Base-by-base conservation (phyloP, 2,113 vertebrate genomes). In the Collichthys lucidus region DNA sequence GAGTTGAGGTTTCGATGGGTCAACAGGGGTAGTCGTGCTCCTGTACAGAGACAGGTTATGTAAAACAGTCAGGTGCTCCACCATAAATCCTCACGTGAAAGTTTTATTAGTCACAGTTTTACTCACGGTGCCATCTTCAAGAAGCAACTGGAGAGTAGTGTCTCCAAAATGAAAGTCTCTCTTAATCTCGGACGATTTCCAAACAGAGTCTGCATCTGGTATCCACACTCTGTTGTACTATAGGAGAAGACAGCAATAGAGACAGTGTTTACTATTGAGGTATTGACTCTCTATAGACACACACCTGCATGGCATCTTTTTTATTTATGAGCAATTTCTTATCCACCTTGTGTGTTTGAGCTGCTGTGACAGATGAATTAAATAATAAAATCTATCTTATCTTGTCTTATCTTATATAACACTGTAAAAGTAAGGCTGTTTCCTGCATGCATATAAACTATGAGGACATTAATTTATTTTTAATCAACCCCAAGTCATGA, bases 221-320 rank as follows among this genome's bases (percentile, higher is more conserved):
- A 99, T 96, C 98, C 98, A 99, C 29, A 99, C 97, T 90, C 97
- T 95, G 89, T 99, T 99, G 93, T 96, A 99, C 98, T 99, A 59
- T 20, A 2, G 44, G 11, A 57, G 0, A n/a, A 31, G 12, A 72
- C 66, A 26, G 2, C 11, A 62, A 81, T 11, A 7, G 50, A 29
- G 15, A 26, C 9, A 35, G 2, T 55, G 10, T 14, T 60, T 50
- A 42, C 11, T 4, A 15, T 17, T 20, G 7, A 60, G 26, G 35
- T 5, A 60, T 64, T 57, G 31, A 31, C 31, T 31, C 31, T 6
- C 31, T 31, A 40, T 40, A 40, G 35, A 40, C 35, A 10, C 35
- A 71, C 55, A 40, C 35, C 7, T 40, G 35, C 8, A 40, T 40
- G 35, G 9, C 35, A 40, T 40, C 35, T 40, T 35, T 35, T 35